Percentiles rank a stretch among this genome's conserved stretches.
These are phyloP conservation scores for Nanger granti DNA, from an alignment of 2,113 vertebrate species.

Conservation along the genomic window DNA sequence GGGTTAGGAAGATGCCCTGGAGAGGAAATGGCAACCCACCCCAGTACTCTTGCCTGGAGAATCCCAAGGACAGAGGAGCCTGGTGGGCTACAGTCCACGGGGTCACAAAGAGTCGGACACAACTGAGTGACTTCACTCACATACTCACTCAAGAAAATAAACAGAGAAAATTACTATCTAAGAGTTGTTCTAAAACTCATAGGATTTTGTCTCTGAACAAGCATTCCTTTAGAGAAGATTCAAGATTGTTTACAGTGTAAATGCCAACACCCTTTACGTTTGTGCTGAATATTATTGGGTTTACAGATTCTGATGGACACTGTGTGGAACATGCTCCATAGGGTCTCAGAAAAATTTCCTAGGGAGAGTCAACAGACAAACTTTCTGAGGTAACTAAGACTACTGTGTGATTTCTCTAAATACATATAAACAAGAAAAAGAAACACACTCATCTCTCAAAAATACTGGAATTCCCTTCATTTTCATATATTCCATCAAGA, in stretches of 20 bases:
- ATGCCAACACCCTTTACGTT: background rate
- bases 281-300: background rate
- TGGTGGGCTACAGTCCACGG: too few species aligned
- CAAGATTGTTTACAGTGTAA: background rate
- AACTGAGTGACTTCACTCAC: too few species aligned
- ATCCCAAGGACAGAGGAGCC: too few species aligned
- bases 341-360: background rate
- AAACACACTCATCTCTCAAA: background rate
- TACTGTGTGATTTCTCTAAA: background rate
- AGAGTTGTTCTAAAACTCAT: background rate
- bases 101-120: fast-evolving
- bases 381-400: background rate
- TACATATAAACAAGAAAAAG: background rate
- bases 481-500: background rate
- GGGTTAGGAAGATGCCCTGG: too few species aligned
- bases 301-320: background rate
- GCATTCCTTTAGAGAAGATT: background rate
- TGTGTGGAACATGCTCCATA: background rate
- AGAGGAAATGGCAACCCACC: too few species aligned
- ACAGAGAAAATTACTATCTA: background rate
- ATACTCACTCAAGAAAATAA: background rate
- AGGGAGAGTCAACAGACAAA: background rate
- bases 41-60: too few species aligned
- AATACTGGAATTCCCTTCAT: background rate
- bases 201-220: background rate